Base-by-base conservation (phyloP, 2,888 invertebrate species). In the Matsumyia berberina region DNA sequence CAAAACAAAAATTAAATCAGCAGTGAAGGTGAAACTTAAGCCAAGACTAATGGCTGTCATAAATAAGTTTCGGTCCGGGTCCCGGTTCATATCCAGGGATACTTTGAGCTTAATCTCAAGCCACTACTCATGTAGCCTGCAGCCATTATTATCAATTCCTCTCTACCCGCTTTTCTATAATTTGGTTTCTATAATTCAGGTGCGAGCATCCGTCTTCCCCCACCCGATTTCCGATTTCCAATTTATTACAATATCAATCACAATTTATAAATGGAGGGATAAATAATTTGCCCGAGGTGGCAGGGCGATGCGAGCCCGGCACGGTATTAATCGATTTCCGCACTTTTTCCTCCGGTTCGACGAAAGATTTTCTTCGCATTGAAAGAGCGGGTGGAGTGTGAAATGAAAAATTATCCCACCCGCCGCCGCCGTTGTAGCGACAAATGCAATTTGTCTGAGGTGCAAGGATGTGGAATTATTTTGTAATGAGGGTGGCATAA, bases 171-270 rank as follows among this genome's bases (percentile, higher is more conserved):
- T 60, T 74, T 81, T 37, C 80, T 53, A 62, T 76, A 60, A 60
- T 74, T 74, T 58, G n/a, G 15, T 58, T 58, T 42, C 69, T 51
- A 62, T 62, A 73, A 66, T 67, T 73, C 83, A 79, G 79, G 79
- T 83, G 66, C 8, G 8, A 51, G 49, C 24, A 44, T 5, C 17
- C 44, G 46, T 17, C 12, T 5, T 42, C 17, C 62, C 33, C 64
- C 51, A 55, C 39, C 31, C 57, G 62, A 76, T 76, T 80, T 80
- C 66, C 80, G 80, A 80, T 85, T 85, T 85, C 74, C 85, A 74
- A 85, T 85, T 85, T 85, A 85, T 85, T 85, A 85, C 80, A 85
- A 85, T 83, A 83, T 85, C 85, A 85, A 79, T 85, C 80, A 79
- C 85, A 74, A 80, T 80, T 85, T 85, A 85, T 80, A 80, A 70